Conservation (phyloP, 2,797 vertebrate genomes). For the Epinephelus coioides region DNA sequence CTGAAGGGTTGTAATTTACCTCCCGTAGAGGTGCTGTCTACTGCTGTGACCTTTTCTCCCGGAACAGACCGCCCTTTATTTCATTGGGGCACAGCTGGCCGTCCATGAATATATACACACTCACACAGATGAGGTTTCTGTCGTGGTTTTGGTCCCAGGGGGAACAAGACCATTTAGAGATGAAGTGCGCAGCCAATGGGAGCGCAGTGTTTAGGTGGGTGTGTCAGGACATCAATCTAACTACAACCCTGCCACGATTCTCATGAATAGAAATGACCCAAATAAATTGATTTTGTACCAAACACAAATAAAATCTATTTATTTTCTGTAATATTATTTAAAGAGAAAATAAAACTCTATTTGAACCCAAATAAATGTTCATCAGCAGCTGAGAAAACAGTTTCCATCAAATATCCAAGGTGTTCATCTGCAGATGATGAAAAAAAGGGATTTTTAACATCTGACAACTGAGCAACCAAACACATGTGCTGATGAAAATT, state of each 20-base stretch:
- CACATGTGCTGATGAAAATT: no score
- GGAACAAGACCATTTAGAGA: constrained; percentile 26
- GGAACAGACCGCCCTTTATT: constrained; percentile 57
- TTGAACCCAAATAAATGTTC: no score
- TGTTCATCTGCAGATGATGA: no score
- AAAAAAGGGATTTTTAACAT: no score
- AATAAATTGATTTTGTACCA: background rate
- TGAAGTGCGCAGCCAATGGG: constrained; percentile 28
- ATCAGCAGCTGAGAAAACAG: no score
- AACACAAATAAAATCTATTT: background rate
- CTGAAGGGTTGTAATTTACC: constrained; percentile 51
- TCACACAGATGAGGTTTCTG: constrained; percentile 44
- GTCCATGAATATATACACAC: constrained; percentile 28
- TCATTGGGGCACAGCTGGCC: constrained; percentile 54
- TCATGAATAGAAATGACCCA: constrained; percentile 26
- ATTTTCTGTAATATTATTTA: background rate
- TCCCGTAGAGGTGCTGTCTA: constrained; percentile 32
- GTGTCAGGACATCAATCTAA: constrained; percentile 41
- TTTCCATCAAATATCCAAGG: no score
- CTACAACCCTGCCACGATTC: constrained; percentile 14
- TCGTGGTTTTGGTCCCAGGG: constrained; percentile 1
- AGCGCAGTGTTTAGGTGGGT: constrained; percentile 4
- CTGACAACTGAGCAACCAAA: no score
- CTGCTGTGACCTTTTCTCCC: constrained; percentile 71
- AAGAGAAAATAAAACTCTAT: background rate